These are phyloP conservation scores for Emydura subglobosa DNA, from an alignment of 2,113 vertebrate genomes.

Conservation along the genomic window DNA sequence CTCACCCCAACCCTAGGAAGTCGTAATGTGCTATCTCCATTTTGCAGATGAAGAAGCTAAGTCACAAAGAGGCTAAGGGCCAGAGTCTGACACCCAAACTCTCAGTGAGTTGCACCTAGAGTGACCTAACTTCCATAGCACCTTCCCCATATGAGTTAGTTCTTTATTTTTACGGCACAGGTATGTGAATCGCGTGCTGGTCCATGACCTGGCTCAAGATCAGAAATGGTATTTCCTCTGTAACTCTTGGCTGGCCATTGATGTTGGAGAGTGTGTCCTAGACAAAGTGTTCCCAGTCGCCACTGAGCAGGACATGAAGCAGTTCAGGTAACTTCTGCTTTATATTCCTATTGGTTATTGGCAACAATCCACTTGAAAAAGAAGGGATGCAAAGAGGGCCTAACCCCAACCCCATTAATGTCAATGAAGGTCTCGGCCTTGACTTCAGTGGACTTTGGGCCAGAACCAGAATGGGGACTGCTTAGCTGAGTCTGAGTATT, in stretches of 20 bases:
- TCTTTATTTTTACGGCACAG: constrained; percentile 67
- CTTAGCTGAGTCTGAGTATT: background rate
- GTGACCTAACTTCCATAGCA: background rate
- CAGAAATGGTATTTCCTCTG: constrained; percentile 95
- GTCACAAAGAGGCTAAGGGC: background rate
- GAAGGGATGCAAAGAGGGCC: background rate
- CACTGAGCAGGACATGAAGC: constrained; percentile 90
- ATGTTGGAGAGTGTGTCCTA: constrained; percentile 90
- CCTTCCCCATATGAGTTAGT: background rate
- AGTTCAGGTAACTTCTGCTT: constrained; percentile 86
- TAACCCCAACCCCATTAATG: background rate
- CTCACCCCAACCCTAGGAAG: background rate
- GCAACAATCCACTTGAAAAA: background rate
- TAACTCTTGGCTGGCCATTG: constrained; percentile 92
- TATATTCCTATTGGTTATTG: background rate
- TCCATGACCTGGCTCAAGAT: constrained; percentile 88
- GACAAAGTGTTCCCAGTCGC: constrained; percentile 92
- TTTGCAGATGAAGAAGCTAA: background rate
- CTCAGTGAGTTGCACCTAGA: background rate
- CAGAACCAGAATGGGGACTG: background rate
- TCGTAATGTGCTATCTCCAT: background rate
- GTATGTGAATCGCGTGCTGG: constrained; percentile 91
- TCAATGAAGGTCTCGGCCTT: background rate
- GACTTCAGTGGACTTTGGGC: background rate
- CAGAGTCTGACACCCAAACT: background rate